phyloP scores from a whole-genome alignment of 2,797 vertebrate genomes.

The Glyptemys insculpta region DNA sequence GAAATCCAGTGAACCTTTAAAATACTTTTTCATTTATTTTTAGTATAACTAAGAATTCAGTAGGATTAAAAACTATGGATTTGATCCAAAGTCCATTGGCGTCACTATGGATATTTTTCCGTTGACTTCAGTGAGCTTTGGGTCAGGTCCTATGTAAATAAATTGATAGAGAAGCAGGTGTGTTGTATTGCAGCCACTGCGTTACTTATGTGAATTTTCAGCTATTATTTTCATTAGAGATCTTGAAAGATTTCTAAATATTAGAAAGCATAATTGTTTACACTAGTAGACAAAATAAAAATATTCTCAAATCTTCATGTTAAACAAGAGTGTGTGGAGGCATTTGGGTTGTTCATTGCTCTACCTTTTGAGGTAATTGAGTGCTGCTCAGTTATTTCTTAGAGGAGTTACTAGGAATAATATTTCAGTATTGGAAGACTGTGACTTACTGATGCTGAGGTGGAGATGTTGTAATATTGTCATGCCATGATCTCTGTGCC shows the following conservation, averaged over 20 bases:
- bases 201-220: not conserved
- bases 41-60: not conserved
- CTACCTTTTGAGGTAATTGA: not conserved
- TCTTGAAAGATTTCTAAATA: not conserved
- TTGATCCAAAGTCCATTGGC: not conserved
- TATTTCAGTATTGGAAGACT: not conserved
- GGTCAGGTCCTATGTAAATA: not conserved
- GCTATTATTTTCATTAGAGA: not conserved
- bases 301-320: not conserved
- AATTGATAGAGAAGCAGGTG: not conserved
- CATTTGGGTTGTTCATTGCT: not conserved
- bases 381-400: not conserved
- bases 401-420: not conserved
- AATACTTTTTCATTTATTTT: not conserved
- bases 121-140: not conserved
- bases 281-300: not conserved
- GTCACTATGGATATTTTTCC: fast-evolving
- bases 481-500: not conserved
- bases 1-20: not conserved
- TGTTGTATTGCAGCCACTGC: not conserved
- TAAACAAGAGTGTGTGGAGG: not conserved
- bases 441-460: not conserved
- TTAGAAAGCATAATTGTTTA: not conserved
- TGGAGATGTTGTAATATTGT: not conserved
- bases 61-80: not conserved